These are phyloP conservation scores for Chironex yamaguchii DNA, from an alignment of 30 jellyfish, hydroid and myxozoan genomes.

Conservation along the genomic window DNA sequence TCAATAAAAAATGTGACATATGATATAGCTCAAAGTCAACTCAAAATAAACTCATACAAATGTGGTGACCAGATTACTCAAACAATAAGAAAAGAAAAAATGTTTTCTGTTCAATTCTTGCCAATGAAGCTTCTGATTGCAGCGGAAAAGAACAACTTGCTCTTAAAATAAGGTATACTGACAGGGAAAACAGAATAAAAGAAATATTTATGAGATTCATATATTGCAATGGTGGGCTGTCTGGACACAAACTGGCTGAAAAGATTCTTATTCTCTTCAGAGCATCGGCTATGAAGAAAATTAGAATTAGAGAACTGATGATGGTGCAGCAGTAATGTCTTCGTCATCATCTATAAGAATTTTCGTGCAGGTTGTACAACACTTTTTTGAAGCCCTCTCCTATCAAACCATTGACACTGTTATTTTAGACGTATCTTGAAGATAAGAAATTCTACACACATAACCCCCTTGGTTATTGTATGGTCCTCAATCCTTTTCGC, in stretches of 20 bases:
- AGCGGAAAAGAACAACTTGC: slow-evolving; percentile 9
- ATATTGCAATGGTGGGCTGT: slow-evolving; percentile 24
- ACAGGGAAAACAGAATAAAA: slow-evolving; percentile 13
- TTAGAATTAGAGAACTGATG: slow-evolving; percentile 42
- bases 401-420: no score
- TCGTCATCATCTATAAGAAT: slow-evolving; percentile 4
- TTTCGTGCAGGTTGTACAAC: no score
- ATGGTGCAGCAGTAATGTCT: slow-evolving; percentile 66
- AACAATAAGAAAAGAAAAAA: background rate
- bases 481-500: no score
- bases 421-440: no score
- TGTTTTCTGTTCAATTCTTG: background rate
- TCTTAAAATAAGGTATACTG: slow-evolving; percentile 20
- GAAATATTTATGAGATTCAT: slow-evolving; percentile 26
- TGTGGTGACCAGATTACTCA: slow-evolving; percentile 34
- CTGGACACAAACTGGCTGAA: slow-evolving; percentile 16
- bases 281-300: slow-evolving; percentile 30
- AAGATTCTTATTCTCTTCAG: slow-evolving; percentile 28
- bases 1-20: background rate
- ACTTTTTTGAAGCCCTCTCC: no score
- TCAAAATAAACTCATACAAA: slow-evolving; percentile 21
- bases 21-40: slow-evolving; percentile 20
- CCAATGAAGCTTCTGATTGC: slow-evolving; percentile 8
- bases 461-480: no score
- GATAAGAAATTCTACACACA: no score